Evolutionary conservation across 1,140 invertebrate species (phyloP).

Genomic region (Aphelenchoides avenae): DNA sequence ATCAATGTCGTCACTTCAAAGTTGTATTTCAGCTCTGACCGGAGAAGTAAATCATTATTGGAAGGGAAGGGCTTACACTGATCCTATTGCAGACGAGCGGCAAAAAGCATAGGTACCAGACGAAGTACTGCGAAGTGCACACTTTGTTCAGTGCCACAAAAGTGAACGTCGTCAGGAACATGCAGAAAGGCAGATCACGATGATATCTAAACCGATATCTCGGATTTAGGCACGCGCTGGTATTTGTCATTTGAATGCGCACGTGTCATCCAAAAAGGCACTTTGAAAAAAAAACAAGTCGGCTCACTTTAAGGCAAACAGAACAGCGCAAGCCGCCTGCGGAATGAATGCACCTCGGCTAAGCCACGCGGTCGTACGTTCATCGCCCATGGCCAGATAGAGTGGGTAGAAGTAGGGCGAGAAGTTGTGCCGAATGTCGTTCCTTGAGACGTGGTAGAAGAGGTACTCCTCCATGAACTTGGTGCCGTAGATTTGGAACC

Average conservation of each 20-base stretch:
- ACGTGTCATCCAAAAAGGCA: conserved; percentile 22
- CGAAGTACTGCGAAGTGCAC: conserved; percentile 92
- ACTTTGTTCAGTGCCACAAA: conserved; percentile 94
- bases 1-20: conserved; percentile 3
- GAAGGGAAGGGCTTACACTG: conserved; percentile 21
- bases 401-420: conserved; percentile 90
- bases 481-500: conserved; percentile 77
- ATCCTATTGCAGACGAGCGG: conserved; percentile 67
- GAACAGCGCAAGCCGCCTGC: conserved; percentile 70
- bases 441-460: conserved; percentile 82
- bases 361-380: conserved; percentile 62
- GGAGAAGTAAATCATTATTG: background rate
- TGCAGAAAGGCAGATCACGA: conserved; percentile 73
- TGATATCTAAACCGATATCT: conserved; percentile 60
- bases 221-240: background rate
- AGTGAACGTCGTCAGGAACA: conserved; percentile 78
- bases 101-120: conserved; percentile 87
- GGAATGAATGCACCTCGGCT: conserved; percentile 71
- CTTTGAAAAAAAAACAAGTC: background rate
- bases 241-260: no score
- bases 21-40: background rate
- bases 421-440: conserved; percentile 92
- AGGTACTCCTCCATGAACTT: conserved; percentile 85
- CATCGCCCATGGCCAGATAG: conserved; percentile 70
- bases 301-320: conserved; percentile 67